These are phyloP conservation scores for Brienomyrus longianalis DNA, from an alignment of 2,113 vertebrate genomes.

Conservation along the genomic window DNA sequence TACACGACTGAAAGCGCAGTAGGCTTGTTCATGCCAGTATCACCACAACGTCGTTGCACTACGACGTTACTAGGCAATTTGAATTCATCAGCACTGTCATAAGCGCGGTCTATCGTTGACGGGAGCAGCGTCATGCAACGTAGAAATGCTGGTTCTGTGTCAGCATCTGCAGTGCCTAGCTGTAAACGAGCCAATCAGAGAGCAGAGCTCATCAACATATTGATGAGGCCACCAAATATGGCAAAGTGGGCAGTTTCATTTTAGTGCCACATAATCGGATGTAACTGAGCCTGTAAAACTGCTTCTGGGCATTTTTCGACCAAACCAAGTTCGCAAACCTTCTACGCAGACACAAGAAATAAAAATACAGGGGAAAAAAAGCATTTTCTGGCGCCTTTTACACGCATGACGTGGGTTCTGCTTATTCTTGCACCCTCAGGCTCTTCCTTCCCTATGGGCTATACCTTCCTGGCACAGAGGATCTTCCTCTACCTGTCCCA, in stretches of 20 bases:
- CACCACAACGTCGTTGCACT: background rate
- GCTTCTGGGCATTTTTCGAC: constrained; percentile 58
- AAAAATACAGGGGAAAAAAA: background rate
- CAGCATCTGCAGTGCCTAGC: background rate
- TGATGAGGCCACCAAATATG: background rate
- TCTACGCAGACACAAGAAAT: too few species aligned
- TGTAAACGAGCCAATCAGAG: background rate
- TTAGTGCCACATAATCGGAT: background rate
- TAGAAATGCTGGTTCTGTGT: background rate
- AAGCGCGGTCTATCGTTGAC: too few species aligned
- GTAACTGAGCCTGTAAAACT: too few species aligned
- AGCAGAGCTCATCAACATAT: background rate
- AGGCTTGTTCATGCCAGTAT: background rate
- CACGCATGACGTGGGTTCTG: background rate
- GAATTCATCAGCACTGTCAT: background rate
- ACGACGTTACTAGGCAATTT: background rate
- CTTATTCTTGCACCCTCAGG: constrained; percentile 36
- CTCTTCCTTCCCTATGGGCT: constrained; percentile 57
- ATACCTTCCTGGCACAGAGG: constrained; percentile 65
- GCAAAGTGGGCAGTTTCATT: background rate
- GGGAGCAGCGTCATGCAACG: too few species aligned
- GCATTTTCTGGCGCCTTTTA: background rate
- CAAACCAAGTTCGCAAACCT: constrained; percentile 50
- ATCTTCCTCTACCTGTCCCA: constrained; percentile 67
- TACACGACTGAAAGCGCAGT: background rate